These are phyloP conservation scores for Noctua fimbriata DNA, from an alignment of 2,888 invertebrate species.

Conservation along the genomic window DNA sequence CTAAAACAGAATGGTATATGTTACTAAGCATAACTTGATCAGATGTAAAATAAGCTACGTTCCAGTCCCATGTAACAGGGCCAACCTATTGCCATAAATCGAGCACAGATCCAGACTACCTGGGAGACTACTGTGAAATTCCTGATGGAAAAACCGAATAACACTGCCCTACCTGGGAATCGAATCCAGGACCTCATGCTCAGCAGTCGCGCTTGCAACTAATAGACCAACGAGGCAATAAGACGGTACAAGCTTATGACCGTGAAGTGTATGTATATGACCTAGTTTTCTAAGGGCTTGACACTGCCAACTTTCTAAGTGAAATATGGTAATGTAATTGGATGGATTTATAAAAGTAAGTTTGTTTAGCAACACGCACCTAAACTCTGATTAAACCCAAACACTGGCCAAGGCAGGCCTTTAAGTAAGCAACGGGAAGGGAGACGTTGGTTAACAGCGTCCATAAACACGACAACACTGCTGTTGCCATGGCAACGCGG, in stretches of 20 bases:
- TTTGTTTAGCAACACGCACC: conserved; percentile 30
- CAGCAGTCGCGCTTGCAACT: too few species aligned
- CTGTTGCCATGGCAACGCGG: conserved; percentile 31
- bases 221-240: too few species aligned
- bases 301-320: not conserved
- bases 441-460: conserved; percentile 51
- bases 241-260: not conserved
- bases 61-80: too few species aligned
- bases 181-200: too few species aligned
- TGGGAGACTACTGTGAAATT: too few species aligned
- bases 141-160: too few species aligned
- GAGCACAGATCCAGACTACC: too few species aligned
- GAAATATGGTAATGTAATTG: not conserved
- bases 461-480: conserved; percentile 29
- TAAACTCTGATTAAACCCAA: conserved; percentile 59
- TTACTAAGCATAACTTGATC: conserved; percentile 12
- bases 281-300: not conserved
- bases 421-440: conserved; percentile 71
- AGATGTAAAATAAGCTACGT: not conserved
- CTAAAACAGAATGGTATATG: conserved; percentile 38
- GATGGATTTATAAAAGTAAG: not conserved
- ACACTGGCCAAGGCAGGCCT: conserved; percentile 86
- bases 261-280: not conserved
- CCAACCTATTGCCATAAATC: too few species aligned
- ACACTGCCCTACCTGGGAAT: too few species aligned